A percentile compares a stretch with the other conserved stretches of the same genome.
Conservation (phyloP, 2,888 invertebrate species). For the Silvanus unidentatus region DNA sequence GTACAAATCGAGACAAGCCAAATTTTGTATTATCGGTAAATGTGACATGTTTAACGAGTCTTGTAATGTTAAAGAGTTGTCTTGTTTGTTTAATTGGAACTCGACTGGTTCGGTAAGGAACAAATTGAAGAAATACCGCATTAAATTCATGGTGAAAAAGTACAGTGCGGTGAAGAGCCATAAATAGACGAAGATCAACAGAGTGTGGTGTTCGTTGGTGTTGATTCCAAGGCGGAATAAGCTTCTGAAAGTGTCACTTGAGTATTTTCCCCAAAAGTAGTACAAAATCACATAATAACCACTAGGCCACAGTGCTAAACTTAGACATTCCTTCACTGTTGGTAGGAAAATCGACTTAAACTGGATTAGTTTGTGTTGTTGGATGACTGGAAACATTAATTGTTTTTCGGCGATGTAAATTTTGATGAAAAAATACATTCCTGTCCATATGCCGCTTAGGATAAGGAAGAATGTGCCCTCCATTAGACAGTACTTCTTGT, state of each 20-base stretch:
- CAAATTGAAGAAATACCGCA: constrained; percentile 65
- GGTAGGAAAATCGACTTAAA: constrained; percentile 55
- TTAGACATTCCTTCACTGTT: constrained; percentile 55
- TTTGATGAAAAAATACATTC: constrained; percentile 56
- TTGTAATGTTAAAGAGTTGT: constrained; percentile 50
- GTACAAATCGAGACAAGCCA: constrained; percentile 70
- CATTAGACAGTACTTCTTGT: constrained; percentile 54
- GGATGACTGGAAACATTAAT: constrained; percentile 64
- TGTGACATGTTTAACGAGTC: constrained; percentile 57
- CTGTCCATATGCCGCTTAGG: constrained; percentile 63
- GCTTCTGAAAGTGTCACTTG: constrained; percentile 50
- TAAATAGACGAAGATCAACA: constrained; percentile 51
- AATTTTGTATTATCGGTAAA: constrained; percentile 64
- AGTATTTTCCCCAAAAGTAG: constrained; percentile 54
- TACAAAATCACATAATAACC: constrained; percentile 58
- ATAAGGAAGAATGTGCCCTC: constrained; percentile 64
- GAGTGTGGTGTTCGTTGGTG: constrained; percentile 50
- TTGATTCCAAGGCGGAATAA: constrained; percentile 49
- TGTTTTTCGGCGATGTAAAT: constrained; percentile 53
- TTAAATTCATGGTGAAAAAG: constrained; percentile 62
- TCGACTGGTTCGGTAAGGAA: constrained; percentile 64
- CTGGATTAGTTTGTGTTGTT: constrained; percentile 63
- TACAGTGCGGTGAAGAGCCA: constrained; percentile 68
- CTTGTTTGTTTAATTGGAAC: constrained; percentile 55
- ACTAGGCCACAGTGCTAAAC: constrained; percentile 57